phyloP scores from a whole-genome alignment of 2,797 vertebrate genomes.

The Pitangus sulphuratus region DNA sequence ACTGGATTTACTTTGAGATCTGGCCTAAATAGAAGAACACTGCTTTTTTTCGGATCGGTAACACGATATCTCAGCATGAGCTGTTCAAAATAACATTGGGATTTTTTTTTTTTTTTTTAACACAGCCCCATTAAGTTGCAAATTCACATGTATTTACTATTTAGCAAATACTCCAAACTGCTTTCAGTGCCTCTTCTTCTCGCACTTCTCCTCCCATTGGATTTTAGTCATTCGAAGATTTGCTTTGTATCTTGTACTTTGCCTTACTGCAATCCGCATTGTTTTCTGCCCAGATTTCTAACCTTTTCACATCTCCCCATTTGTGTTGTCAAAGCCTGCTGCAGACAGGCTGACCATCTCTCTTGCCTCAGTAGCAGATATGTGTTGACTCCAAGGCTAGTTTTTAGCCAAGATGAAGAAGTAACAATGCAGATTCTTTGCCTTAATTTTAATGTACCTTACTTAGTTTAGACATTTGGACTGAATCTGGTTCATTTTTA shows the following conservation, averaged over 20 bases:
- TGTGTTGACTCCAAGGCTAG: rapidly evolving
- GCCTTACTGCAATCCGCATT: background rate
- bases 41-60: background rate
- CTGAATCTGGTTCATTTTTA: background rate
- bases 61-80: background rate
- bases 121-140: background rate
- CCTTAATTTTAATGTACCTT: background rate
- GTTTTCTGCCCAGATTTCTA: background rate
- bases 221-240: background rate
- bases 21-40: background rate
- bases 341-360: background rate
- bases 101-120: background rate
- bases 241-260: background rate
- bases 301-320: background rate
- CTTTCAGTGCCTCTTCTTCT: background rate
- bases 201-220: background rate
- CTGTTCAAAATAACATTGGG: background rate
- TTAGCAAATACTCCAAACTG: background rate
- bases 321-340: background rate
- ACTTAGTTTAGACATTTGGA: background rate
- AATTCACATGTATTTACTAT: rapidly evolving
- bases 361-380: background rate
- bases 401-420: background rate
- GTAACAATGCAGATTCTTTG: background rate
- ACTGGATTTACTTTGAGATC: background rate